phyloP scores from a whole-genome alignment of 2,113 vertebrate genomes.

The Sylvilagus bachmani region DNA sequence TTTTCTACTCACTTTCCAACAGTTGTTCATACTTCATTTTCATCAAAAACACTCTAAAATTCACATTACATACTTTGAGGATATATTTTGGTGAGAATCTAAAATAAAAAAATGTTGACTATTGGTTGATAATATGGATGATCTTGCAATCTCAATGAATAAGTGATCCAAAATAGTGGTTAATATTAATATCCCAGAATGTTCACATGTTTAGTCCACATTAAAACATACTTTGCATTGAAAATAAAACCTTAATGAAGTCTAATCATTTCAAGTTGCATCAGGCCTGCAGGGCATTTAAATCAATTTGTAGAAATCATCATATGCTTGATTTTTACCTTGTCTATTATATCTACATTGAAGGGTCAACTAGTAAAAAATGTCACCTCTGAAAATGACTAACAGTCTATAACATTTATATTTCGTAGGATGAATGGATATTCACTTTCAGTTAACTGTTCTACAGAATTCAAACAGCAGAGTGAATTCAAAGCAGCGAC shows the following conservation, averaged over 20 bases:
- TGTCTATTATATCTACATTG: not conserved
- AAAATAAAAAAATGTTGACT: no score
- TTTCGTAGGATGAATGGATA: not conserved
- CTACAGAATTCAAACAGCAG: not conserved
- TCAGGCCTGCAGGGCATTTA: not conserved
- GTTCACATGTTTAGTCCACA: not conserved
- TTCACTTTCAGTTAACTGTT: not conserved
- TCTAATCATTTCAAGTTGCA: not conserved
- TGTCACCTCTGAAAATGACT: not conserved
- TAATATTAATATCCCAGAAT: not conserved
- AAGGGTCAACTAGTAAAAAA: not conserved
- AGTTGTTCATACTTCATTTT: not conserved
- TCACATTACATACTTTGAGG: not conserved
- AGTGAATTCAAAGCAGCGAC: not conserved
- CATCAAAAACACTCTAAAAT: not conserved
- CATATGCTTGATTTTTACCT: not conserved
- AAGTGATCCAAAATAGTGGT: not conserved
- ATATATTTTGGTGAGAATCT: slow-evolving; percentile 9
- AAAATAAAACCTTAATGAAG: not conserved
- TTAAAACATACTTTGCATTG: slow-evolving; percentile 19
- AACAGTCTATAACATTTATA: not conserved
- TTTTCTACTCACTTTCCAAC: not conserved
- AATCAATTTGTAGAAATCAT: not conserved
- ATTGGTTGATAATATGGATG: not conserved
- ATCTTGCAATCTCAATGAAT: not conserved